Evolutionary conservation across 2,888 invertebrate species (phyloP).

Genomic region (Gortyna flavago): DNA sequence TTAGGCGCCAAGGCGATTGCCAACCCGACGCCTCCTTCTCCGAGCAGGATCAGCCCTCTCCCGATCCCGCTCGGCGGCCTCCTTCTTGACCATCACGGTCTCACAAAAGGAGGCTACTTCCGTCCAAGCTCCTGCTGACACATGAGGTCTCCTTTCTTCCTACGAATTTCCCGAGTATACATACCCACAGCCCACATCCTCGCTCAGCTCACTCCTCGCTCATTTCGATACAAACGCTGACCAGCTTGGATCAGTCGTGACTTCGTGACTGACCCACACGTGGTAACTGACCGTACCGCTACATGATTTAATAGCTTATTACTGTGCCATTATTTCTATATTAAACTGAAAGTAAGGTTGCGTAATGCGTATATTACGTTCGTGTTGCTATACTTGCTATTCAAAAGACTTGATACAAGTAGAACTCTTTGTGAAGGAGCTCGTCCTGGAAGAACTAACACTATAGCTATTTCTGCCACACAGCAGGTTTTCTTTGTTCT

Average conservation of each 20-base stretch:
- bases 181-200: neutral
- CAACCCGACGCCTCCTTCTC: too few species aligned
- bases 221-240: neutral
- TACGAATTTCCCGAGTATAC: neutral
- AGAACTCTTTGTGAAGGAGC: neutral
- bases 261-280: conserved; percentile 59
- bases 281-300: conserved; percentile 30
- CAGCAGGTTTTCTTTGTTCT: neutral
- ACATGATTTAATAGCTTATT: conserved; percentile 47
- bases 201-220: conserved; percentile 40
- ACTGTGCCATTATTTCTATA: conserved; percentile 36
- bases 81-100: too few species aligned
- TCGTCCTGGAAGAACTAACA: too few species aligned
- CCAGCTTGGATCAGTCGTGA: conserved; percentile 47
- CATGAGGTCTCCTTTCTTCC: too few species aligned
- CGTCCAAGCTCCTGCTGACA: neutral
- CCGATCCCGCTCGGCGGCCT: too few species aligned
- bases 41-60: too few species aligned
- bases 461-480: neutral
- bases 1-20: too few species aligned
- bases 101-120: too few species aligned
- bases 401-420: neutral
- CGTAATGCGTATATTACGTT: conserved; percentile 20
- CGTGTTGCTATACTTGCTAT: conserved; percentile 38
- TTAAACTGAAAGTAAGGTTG: conserved; percentile 46